Conservation (phyloP, 2,113 vertebrate species). For the Triplophysa siluroides region DNA sequence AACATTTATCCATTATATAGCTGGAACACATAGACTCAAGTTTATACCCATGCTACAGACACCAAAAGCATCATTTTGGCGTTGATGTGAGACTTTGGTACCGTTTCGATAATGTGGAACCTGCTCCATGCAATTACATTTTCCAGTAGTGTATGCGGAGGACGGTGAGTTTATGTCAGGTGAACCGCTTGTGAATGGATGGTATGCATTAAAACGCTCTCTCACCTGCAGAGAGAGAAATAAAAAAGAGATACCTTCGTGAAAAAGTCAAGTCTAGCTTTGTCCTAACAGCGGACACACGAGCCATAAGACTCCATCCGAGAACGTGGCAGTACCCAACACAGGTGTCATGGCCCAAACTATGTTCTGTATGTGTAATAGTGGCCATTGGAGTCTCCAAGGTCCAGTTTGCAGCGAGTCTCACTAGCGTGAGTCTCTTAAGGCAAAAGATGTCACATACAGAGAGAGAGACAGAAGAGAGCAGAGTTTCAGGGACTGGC, state of each 20-base stretch:
- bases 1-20: not conserved
- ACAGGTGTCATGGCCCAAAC: not conserved
- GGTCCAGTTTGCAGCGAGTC: slow-evolving; percentile 2
- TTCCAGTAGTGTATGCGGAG: not conserved
- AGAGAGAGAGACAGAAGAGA: not conserved
- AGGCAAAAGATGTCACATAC: slow-evolving; percentile 27
- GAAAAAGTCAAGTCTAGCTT: slow-evolving; percentile 13
- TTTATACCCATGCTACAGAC: slow-evolving; percentile 47
- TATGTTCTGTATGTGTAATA: not conserved
- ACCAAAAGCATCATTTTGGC: slow-evolving; percentile 43
- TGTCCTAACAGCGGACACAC: not conserved
- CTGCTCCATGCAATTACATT: slow-evolving; percentile 1
- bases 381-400: slow-evolving; percentile 14
- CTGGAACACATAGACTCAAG: slow-evolving; percentile 28
- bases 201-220: not conserved
- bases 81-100: slow-evolving; percentile 48
- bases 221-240: not conserved
- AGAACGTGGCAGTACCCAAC: slow-evolving; percentile 15
- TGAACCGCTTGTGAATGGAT: not conserved
- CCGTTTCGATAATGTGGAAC: slow-evolving; percentile 25
- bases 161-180: not conserved
- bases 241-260: slow-evolving; percentile 14
- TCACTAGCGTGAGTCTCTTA: slow-evolving; percentile 13
- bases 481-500: slow-evolving; percentile 9
- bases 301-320: not conserved